Conservation (phyloP, 2,888 invertebrate species). For the Piscicola geometra region DNA sequence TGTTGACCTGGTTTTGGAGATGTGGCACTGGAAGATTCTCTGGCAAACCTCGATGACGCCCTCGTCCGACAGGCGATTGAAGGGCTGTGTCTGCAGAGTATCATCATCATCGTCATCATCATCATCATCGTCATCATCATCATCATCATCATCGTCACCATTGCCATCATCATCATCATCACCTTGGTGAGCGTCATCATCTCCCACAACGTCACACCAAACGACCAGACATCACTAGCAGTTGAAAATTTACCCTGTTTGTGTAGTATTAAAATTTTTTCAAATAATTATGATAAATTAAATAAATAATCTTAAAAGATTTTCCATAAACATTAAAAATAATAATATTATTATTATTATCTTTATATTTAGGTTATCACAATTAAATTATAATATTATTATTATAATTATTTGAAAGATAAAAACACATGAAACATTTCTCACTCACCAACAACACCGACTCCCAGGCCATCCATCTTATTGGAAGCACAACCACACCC, state of each 20-base stretch:
- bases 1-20: neutral
- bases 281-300: neutral
- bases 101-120: constrained; percentile 30
- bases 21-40: neutral
- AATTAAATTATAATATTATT: no score
- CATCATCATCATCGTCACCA: constrained; percentile 1
- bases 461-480: constrained; percentile 87
- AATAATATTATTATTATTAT: constrained; percentile 5
- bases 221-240: constrained; percentile 50
- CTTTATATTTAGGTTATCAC: no score
- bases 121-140: constrained; percentile 26
- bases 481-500: constrained; percentile 72
- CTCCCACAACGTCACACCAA: constrained; percentile 61
- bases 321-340: neutral
- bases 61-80: constrained; percentile 69
- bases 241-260: constrained; percentile 24
- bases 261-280: constrained; percentile 1
- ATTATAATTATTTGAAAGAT: neutral
- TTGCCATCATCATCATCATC: neutral
- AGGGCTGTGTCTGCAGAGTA: constrained; percentile 67
- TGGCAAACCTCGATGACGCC: constrained; percentile 57
- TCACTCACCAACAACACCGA: constrained; percentile 62
- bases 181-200: neutral
- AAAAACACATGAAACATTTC: no score
- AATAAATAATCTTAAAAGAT: neutral